Base-by-base conservation (phyloP, 2,888 invertebrate species). In the Emesis russula region DNA sequence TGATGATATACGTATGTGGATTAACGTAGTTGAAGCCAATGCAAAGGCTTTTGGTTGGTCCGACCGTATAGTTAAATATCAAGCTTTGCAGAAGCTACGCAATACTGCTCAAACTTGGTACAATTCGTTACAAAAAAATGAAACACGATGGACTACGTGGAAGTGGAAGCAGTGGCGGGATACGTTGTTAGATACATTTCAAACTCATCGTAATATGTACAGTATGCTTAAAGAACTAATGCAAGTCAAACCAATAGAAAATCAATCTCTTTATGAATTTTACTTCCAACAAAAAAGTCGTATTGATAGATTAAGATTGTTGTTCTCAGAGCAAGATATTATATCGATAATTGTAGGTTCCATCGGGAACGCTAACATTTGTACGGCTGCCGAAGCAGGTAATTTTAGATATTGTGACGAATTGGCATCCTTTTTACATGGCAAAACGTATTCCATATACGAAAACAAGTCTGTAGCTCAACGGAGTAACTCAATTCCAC, bases 81-180 rank as follows among this genome's bases (percentile, higher is more conserved):
- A 94, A 77, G 92, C 91, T 0, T 83, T 94, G 6, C 94, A 94
- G 88, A 95, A 95, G 77, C 89, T 94, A 36, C 87, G 90, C 4
- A 92, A 88, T 79, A 91, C 93, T 0, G 91, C 94, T 2, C 93
- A 94, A 90, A 94, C 94, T 0, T 95, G 95, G 94, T 89, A 83
- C 9, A 88, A 94, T 81, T 93, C 93, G 0, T 73, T 93, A 0
- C 90, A 91, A 83, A 92, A 91, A 88, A 93, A 86, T 73, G 81
- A 93, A 83, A 95, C 94, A 2, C 58, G 15, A 4, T 94, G 94
- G 94, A 93, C 94, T 31, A 75, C 81, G 9, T 94, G 94, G 94
- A 85, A 83, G 38, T 95, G 94, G 95, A 92, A 85, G 44, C 71
- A 94, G 4, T 95, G 95, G 94, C 92, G 95, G 1, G 78, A 87